Evolutionary conservation across 2,113 vertebrate species (phyloP).

Genomic region (Cebus imitator): DNA sequence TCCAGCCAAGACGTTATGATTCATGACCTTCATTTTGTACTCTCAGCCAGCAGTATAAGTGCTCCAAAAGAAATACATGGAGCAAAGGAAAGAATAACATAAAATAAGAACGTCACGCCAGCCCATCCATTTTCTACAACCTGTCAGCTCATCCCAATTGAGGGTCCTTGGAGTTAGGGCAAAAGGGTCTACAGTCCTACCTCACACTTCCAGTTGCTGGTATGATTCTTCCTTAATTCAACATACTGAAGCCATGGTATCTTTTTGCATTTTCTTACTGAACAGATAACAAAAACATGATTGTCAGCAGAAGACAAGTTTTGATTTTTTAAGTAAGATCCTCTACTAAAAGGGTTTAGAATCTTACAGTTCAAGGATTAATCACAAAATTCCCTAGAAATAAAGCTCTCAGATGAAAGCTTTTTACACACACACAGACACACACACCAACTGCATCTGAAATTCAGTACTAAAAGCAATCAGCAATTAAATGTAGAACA

Average conservation of each 20-base stretch:
- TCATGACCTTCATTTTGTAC: constrained; percentile 41
- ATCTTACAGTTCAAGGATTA: not conserved
- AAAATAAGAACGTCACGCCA: not conserved
- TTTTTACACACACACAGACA: not conserved
- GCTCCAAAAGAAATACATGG: constrained; percentile 34
- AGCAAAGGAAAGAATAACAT: constrained; percentile 39
- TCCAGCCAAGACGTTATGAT: constrained; percentile 39
- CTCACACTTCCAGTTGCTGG: not conserved
- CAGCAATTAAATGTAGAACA: not conserved
- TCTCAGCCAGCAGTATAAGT: not conserved
- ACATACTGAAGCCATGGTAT: not conserved
- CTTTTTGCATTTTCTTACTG: constrained; percentile 17
- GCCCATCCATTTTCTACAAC: not conserved
- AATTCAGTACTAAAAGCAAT: constrained; percentile 15
- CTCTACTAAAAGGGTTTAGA: not conserved
- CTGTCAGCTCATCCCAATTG: not conserved
- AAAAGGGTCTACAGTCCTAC: not conserved
- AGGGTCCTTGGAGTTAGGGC: not conserved
- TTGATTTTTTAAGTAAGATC: not conserved
- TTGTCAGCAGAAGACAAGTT: not conserved
- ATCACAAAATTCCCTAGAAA: not conserved
- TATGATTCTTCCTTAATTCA: not conserved
- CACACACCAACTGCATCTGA: not conserved
- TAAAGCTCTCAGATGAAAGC: constrained; percentile 17
- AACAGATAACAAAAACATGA: not conserved